Conservation (phyloP, 2,888 invertebrate genomes). For the Eupithecia exiguata region DNA sequence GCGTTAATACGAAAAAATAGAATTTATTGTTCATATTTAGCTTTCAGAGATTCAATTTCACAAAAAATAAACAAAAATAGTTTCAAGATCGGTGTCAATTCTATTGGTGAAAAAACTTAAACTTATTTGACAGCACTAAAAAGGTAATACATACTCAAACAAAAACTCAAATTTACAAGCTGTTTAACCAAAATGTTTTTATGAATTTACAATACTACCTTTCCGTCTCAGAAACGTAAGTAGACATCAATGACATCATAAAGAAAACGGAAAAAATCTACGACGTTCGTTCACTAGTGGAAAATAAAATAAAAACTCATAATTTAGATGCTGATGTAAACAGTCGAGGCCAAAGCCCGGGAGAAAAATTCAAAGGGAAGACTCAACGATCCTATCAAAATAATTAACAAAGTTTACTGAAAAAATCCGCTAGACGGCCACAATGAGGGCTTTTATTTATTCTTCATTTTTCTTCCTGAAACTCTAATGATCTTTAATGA, state of each 20-base stretch:
- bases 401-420: slow-evolving; percentile 43
- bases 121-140: no score
- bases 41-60: no score
- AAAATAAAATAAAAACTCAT: slow-evolving; percentile 21
- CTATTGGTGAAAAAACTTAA: no score
- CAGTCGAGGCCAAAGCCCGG: slow-evolving; percentile 26
- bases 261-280: not conserved
- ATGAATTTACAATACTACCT: not conserved
- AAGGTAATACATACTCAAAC: not conserved
- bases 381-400: slow-evolving; percentile 40
- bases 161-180: not conserved
- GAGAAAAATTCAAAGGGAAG: slow-evolving; percentile 37
- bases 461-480: slow-evolving; percentile 72
- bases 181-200: not conserved
- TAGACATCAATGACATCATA: not conserved
- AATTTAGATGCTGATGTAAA: slow-evolving; percentile 29
- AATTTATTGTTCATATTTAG: no score
- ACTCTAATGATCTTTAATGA: slow-evolving; percentile 80
- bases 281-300: not conserved
- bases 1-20: no score
- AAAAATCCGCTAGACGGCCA: slow-evolving; percentile 52
- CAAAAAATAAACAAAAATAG: no score
- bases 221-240: not conserved
- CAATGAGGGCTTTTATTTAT: slow-evolving; percentile 67
- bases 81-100: no score